phyloP scores from a whole-genome alignment of 2,113 vertebrate genomes.

The Ammodytes dubius region DNA sequence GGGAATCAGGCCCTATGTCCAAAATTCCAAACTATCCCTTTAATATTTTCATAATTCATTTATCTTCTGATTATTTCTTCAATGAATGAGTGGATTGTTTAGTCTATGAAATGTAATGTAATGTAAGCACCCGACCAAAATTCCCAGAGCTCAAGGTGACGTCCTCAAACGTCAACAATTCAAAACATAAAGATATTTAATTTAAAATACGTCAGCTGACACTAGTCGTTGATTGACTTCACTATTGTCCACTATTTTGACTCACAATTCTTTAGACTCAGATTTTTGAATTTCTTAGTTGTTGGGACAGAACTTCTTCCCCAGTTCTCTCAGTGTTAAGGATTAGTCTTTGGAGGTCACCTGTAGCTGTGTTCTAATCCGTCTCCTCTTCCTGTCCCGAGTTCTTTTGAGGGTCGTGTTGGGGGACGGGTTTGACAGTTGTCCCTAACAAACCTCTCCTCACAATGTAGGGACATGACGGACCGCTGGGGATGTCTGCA shows the following conservation, averaged over 20 bases:
- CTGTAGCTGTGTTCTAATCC: conserved; percentile 57
- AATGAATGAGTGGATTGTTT: neutral
- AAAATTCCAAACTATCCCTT: too few species aligned
- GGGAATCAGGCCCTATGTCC: too few species aligned
- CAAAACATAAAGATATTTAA: too few species aligned
- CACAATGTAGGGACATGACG: conserved; percentile 87
- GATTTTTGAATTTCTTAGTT: neutral
- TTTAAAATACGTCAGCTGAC: too few species aligned
- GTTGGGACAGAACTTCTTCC: neutral
- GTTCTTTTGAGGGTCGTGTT: conserved; percentile 64
- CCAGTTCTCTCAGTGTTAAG: neutral
- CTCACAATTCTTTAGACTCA: too few species aligned
- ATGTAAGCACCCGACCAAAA: too few species aligned
- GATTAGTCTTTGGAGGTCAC: neutral
- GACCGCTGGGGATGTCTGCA: conserved; percentile 87
- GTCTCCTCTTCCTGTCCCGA: conserved; percentile 60
- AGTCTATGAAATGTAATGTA: neutral
- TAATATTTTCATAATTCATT: neutral
- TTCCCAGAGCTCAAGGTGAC: too few species aligned
- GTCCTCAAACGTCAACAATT: too few species aligned
- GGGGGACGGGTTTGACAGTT: conserved; percentile 59
- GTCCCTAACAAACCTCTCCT: conserved; percentile 86
- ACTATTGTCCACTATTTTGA: too few species aligned
- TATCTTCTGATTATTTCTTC: neutral
- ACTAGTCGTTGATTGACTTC: too few species aligned